Percentiles rank a stretch among this genome's conserved stretches.
phyloP scores from a whole-genome alignment of 2,113 vertebrate species.

The Mellivora capensis region DNA sequence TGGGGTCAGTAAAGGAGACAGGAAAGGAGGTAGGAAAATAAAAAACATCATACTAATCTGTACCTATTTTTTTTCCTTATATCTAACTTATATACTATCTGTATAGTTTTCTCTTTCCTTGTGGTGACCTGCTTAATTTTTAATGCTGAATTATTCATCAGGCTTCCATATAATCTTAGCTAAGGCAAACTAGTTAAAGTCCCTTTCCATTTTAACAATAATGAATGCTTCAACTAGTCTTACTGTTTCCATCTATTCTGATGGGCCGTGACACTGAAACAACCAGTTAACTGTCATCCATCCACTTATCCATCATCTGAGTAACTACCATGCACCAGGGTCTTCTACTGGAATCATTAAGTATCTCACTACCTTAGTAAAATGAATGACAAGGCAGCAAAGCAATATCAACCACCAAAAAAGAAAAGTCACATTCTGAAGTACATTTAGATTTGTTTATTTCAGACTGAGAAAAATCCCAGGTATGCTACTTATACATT shows the following conservation, averaged over 20 bases:
- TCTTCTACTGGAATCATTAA: neutral
- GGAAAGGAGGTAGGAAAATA: neutral
- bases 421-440: neutral
- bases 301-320: neutral
- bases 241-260: neutral
- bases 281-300: neutral
- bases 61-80: neutral
- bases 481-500: neutral
- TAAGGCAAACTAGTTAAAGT: neutral
- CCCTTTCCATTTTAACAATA: constrained; percentile 6
- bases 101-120: neutral
- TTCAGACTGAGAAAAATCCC: neutral
- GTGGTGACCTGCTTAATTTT: neutral
- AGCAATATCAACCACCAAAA: neutral
- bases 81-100: neutral
- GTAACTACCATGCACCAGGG: neutral
- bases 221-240: neutral
- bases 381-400: neutral
- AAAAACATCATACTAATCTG: neutral
- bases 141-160: neutral
- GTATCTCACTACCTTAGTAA: neutral
- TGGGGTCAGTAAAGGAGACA: neutral
- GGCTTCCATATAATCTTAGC: neutral
- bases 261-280: neutral
- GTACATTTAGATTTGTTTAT: neutral